Evolutionary conservation across 1,140 invertebrate species (phyloP).

Genomic region (Eriosoma lanigerum): DNA sequence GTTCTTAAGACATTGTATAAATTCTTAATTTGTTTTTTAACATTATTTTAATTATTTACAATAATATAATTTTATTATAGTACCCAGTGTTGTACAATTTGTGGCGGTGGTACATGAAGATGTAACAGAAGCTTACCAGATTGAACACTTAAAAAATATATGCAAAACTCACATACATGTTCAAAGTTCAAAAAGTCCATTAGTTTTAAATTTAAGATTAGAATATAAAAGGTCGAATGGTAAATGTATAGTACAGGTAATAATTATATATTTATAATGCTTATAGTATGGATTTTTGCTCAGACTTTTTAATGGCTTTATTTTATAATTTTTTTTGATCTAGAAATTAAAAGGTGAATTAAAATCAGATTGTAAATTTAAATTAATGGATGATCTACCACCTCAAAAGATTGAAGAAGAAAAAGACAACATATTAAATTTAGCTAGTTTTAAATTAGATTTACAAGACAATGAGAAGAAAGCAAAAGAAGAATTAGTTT

Average conservation of each 20-base stretch:
- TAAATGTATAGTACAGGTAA: conserved; percentile 38
- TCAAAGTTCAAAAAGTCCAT: neutral
- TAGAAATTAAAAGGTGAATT: conserved; percentile 38
- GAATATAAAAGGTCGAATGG: conserved; percentile 46
- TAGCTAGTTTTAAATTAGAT: conserved; percentile 47
- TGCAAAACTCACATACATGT: conserved; percentile 39
- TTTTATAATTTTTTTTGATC: neutral
- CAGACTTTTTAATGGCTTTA: neutral
- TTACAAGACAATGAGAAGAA: conserved; percentile 41
- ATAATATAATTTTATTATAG: conserved; percentile 45
- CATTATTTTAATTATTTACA: no score
- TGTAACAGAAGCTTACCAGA: conserved; percentile 16
- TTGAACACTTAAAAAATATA: conserved; percentile 39
- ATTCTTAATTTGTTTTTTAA: no score
- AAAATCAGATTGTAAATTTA: conserved; percentile 26
- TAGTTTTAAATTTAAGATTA: conserved; percentile 29
- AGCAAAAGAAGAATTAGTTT: conserved; percentile 48
- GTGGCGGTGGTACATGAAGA: conserved; percentile 33
- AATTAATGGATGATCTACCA: conserved; percentile 19
- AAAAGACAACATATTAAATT: conserved; percentile 13
- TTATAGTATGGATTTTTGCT: neutral
- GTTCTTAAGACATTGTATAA: no score
- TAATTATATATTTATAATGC: neutral
- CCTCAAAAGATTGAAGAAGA: conserved; percentile 11
- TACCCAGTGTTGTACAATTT: conserved; percentile 24